phyloP scores from a whole-genome alignment of 2,888 invertebrate genomes.

The Ptilodon capucinus region DNA sequence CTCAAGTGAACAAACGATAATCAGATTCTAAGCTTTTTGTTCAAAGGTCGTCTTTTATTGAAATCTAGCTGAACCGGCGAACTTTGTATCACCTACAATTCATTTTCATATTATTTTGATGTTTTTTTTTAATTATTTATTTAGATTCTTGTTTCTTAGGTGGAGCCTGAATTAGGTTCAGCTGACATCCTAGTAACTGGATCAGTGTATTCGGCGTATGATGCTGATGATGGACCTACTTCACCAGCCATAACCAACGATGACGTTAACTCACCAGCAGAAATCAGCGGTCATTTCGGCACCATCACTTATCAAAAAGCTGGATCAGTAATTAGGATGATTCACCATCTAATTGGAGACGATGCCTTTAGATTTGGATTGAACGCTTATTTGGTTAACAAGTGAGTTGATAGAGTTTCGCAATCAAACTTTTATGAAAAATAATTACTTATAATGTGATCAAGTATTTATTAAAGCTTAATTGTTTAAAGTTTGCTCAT shows the following conservation, averaged over 20 bases:
- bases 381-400: conserved; percentile 60
- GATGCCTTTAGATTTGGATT: conserved; percentile 53
- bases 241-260: conserved; percentile 81
- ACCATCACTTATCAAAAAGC: conserved; percentile 87
- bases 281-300: conserved; percentile 85
- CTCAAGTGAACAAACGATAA: too few relatives aligned
- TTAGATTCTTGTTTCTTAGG: conserved; percentile 59
- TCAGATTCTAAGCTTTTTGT: too few relatives aligned
- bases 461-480: too few relatives aligned
- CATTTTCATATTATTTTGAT: too few relatives aligned
- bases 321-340: conserved; percentile 75
- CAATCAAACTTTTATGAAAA: too few relatives aligned
- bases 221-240: conserved; percentile 77
- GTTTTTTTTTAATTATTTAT: background rate
- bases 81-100: too few relatives aligned
- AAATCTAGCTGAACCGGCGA: too few relatives aligned
- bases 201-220: conserved; percentile 85
- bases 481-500: too few relatives aligned
- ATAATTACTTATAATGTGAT: too few relatives aligned
- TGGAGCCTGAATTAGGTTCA: conserved; percentile 84
- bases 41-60: too few relatives aligned
- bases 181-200: conserved; percentile 84
- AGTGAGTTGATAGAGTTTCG: conserved; percentile 63
- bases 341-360: conserved; percentile 70
- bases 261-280: conserved; percentile 82